Percentiles rank a stretch among this genome's conserved stretches.
phyloP scores from a whole-genome alignment of 2,888 invertebrate species.

The Synergus laeviventris region DNA sequence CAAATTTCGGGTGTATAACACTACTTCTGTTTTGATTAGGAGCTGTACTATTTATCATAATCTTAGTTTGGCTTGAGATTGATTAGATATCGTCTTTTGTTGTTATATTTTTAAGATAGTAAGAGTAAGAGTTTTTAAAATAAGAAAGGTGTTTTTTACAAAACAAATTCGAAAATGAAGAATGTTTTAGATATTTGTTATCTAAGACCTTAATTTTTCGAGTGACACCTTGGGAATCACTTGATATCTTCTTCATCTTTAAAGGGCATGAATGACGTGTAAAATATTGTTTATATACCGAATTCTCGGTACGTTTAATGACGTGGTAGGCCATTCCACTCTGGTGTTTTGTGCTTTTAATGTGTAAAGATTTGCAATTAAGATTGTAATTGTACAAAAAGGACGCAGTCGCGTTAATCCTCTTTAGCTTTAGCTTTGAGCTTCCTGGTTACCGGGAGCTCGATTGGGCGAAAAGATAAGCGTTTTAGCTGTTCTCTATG shows the following conservation, averaged over 20 bases:
- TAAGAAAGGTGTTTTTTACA: background rate
- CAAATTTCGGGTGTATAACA: background rate
- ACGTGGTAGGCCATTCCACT: conserved; percentile 3
- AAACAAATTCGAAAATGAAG: background rate
- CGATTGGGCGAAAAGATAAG: background rate
- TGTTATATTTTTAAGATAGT: background rate
- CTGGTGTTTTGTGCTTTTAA: conserved; percentile 14
- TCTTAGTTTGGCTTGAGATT: too few species aligned
- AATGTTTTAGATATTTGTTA: background rate
- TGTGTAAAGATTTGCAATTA: background rate
- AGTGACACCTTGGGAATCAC: background rate
- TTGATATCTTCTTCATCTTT: background rate
- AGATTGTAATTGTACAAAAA: conserved; percentile 9
- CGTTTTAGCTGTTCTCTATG: conserved; percentile 4
- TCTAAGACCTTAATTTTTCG: background rate
- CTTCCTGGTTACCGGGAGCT: background rate
- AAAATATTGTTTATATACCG: conserved; percentile 8
- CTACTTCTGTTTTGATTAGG: background rate
- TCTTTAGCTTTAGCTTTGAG: background rate
- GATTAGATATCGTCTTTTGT: background rate
- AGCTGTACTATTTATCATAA: background rate
- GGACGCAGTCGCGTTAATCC: background rate
- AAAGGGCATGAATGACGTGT: background rate
- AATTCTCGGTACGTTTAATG: conserved; percentile 6
- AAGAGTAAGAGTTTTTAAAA: background rate